A percentile compares a stretch with the other conserved stretches of the same genome.
Evolutionary conservation across 2,797 vertebrate species (phyloP).

Genomic region (Fundulus diaphanus): DNA sequence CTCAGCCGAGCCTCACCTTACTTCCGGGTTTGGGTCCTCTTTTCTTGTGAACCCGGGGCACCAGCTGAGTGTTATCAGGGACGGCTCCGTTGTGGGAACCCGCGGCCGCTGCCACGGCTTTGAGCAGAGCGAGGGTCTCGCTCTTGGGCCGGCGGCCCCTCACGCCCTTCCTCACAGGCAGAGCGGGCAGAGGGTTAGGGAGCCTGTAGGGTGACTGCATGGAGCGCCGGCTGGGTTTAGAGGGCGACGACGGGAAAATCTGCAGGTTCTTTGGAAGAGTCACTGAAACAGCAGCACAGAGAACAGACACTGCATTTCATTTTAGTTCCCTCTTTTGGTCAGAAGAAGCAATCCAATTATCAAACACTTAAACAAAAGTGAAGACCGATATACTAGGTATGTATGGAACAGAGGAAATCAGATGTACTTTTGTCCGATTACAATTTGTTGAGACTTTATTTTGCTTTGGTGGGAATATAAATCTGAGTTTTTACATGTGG

Average conservation of each 20-base stretch:
- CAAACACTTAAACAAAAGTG: neutral
- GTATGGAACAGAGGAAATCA: neutral
- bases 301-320: too few relatives aligned
- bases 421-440: neutral
- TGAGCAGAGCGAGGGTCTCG: constrained; percentile 84
- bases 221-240: constrained; percentile 87
- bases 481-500: too few relatives aligned
- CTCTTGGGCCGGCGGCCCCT: constrained; percentile 83
- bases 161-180: constrained; percentile 86
- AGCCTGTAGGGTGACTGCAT: constrained; percentile 88
- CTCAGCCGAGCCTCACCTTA: constrained; percentile 81
- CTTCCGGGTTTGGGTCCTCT: constrained; percentile 89
- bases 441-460: too few relatives aligned
- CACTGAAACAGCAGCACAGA: constrained; percentile 77
- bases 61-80: constrained; percentile 71
- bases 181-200: constrained; percentile 76
- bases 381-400: neutral
- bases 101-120: constrained; percentile 80
- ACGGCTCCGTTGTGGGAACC: constrained; percentile 74
- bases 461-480: too few relatives aligned
- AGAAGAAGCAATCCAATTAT: neutral
- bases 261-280: constrained; percentile 84
- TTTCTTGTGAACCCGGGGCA: constrained; percentile 84
- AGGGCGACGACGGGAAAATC: constrained; percentile 81
- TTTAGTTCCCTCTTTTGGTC: neutral